Percentiles rank a stretch among this genome's conserved stretches.
Conservation (phyloP, 2,797 vertebrate species). For the Molossus alvarezi region DNA sequence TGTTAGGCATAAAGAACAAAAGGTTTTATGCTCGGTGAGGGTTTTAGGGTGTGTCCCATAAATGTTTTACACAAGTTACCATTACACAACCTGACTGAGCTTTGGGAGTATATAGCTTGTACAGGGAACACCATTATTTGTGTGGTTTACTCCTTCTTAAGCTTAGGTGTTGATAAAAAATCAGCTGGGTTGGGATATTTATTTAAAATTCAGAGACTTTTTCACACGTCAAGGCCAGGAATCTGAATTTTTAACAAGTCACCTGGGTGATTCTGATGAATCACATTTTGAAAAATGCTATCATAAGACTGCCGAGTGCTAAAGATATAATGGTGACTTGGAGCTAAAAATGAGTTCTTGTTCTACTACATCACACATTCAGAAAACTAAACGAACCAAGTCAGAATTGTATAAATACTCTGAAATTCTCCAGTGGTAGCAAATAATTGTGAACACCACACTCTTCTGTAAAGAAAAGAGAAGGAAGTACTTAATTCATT, state of each 20-base stretch:
- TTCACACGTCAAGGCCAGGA: background rate
- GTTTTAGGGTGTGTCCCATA: conserved; percentile 45
- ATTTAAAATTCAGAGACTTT: conserved; percentile 62
- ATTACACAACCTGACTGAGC: background rate
- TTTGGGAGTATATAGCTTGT: background rate
- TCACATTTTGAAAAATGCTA: conserved; percentile 56
- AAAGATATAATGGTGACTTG: background rate
- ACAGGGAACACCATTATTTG: conserved; percentile 17
- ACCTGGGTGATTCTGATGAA: conserved; percentile 56
- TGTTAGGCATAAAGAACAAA: conserved; percentile 57
- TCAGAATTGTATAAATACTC: conserved; percentile 7
- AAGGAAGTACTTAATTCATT: conserved; percentile 62
- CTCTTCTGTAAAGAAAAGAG: conserved; percentile 48
- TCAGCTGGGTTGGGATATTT: conserved; percentile 27
- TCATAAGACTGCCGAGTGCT: background rate
- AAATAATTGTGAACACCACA: conserved; percentile 36
- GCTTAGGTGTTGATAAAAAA: conserved; percentile 52
- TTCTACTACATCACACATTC: background rate
- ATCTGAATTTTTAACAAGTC: conserved; percentile 66
- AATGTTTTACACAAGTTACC: conserved; percentile 30
- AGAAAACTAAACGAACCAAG: conserved; percentile 54
- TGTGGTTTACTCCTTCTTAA: conserved; percentile 54
- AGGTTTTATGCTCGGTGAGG: conserved; percentile 33
- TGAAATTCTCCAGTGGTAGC: conserved; percentile 26
- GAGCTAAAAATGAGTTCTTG: conserved; percentile 63